Base-by-base conservation (phyloP, 2,113 vertebrate species). In the Anolis sagrei region DNA sequence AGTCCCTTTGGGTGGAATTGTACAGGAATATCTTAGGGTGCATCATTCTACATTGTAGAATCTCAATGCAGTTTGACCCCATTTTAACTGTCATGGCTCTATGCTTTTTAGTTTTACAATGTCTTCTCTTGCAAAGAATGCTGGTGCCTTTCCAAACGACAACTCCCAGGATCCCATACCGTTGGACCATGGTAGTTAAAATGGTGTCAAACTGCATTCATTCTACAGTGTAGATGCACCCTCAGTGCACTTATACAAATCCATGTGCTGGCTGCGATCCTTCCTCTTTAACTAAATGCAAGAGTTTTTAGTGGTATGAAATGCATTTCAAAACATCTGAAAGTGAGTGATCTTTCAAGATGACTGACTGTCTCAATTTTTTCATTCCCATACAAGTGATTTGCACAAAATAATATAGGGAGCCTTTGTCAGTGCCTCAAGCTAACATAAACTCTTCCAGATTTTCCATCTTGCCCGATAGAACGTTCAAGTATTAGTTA, bases 351-450 rank as follows among this genome's bases (percentile, higher is more conserved):
- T 44, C 25, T 70, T 78, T 85, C 66, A 61, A 61, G 16, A 79
- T 72, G 18, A 72, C 5, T 72, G 81, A 25, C 76, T 79, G 62
- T 62, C 54, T 79, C 19, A 29, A 69, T 85, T 77, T 83, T 83
- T 69, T 44, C 58, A 39, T 39, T 73, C 29, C 72, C 58, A 32
- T 72, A 49, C 51, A 79, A 44, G 19, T 44, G 27, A 72, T 79
- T 85, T 61, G 76, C 19, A 34, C 36, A 72, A 73, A 51, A 21
- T 84, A 34, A 76, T 69, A 51, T n/a, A 51, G 27, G 76, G 51
- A 79, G 11, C 77, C 18, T 70, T 79, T 79, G 11, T 48, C 54
- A 58, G 10, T 58, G 49, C 10, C 25, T 70, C 18, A 25, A 39
- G 10, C 64, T 54, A 54, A 85, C 27, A 51, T 11, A 69, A 69